phyloP scores from a whole-genome alignment of 1,140 invertebrate genomes.

The Formica selysi region DNA sequence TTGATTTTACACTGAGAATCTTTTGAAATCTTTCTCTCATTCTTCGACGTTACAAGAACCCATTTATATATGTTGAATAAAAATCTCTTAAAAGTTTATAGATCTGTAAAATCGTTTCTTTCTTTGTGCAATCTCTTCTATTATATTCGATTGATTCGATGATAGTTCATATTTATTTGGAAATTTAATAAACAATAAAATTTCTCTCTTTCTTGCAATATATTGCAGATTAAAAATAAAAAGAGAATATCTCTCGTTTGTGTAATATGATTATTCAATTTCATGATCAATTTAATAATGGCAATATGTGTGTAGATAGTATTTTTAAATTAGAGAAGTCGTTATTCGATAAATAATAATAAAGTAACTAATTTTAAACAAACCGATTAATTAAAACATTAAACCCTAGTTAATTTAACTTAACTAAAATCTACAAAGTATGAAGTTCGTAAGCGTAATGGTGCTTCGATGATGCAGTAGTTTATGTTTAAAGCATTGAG shows the following conservation, averaged over 20 bases:
- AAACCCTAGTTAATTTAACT: conserved; percentile 14
- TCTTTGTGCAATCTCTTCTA: not conserved
- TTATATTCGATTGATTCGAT: conserved; percentile 7
- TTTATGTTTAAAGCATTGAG: conserved; percentile 50
- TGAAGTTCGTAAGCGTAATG: not conserved
- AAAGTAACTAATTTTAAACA: not conserved
- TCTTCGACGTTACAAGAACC: not conserved
- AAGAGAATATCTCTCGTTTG: not conserved
- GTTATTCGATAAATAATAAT: not conserved
- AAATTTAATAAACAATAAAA: not conserved
- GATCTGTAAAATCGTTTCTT: conserved; percentile 37
- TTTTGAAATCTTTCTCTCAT: not conserved
- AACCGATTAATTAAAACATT: conserved; percentile 2
- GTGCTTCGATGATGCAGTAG: conserved; percentile 24
- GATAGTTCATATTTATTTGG: not conserved
- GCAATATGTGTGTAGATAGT: not conserved
- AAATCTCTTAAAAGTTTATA: conserved; percentile 23
- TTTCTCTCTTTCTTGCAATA: not conserved
- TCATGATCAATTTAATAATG: not conserved
- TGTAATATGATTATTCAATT: conserved; percentile 16
- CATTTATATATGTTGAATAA: conserved; percentile 5
- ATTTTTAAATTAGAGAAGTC: conserved; percentile 6
- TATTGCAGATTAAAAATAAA: not conserved
- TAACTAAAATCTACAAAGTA: conserved; percentile 50
- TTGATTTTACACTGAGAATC: conserved; percentile 31